Percentiles rank a stretch among this genome's conserved stretches.
These are phyloP conservation scores for Cherax quadricarinatus DNA, from an alignment of 1,140 invertebrate genomes.

Conservation along the genomic window DNA sequence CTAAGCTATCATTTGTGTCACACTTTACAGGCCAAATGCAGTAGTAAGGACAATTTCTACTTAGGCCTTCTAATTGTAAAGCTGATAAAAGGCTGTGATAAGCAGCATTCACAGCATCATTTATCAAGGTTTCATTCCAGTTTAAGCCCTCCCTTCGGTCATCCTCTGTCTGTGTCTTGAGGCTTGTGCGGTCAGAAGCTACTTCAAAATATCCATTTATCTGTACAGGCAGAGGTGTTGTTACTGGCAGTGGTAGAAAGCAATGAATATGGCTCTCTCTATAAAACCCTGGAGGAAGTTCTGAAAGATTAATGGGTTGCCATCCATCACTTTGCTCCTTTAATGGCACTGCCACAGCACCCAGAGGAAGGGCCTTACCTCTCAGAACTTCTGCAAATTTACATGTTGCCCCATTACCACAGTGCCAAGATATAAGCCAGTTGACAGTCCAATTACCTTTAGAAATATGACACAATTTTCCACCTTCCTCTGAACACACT, in stretches of 20 bases:
- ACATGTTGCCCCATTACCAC: conserved; percentile 3
- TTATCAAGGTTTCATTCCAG: conserved; percentile 45
- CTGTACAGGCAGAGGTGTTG: conserved; percentile 31
- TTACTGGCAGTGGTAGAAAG: conserved; percentile 52
- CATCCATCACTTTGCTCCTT: neutral
- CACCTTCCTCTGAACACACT: neutral
- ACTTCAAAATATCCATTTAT: conserved; percentile 55
- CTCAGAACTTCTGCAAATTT: neutral
- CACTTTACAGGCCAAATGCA: conserved; percentile 4
- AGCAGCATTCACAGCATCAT: conserved; percentile 27
- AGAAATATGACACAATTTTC: neutral
- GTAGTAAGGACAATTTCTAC: conserved; percentile 15
- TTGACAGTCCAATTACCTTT: neutral
- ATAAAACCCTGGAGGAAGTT: conserved; percentile 50
- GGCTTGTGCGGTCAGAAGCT: conserved; percentile 44
- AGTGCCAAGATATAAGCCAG: conserved; percentile 55
- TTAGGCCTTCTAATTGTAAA: conserved; percentile 7
- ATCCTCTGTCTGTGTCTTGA: conserved; percentile 35
- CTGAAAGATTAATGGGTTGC: conserved; percentile 7
- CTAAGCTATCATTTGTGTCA: conserved; percentile 1
- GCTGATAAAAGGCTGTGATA: conserved; percentile 5
- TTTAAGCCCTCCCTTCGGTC: neutral
- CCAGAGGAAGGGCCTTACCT: conserved; percentile 31
- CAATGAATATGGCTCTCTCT: conserved; percentile 45
- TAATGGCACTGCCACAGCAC: conserved; percentile 42